Conservation (phyloP, 2,113 vertebrate species). For the Psettodes erumei region DNA sequence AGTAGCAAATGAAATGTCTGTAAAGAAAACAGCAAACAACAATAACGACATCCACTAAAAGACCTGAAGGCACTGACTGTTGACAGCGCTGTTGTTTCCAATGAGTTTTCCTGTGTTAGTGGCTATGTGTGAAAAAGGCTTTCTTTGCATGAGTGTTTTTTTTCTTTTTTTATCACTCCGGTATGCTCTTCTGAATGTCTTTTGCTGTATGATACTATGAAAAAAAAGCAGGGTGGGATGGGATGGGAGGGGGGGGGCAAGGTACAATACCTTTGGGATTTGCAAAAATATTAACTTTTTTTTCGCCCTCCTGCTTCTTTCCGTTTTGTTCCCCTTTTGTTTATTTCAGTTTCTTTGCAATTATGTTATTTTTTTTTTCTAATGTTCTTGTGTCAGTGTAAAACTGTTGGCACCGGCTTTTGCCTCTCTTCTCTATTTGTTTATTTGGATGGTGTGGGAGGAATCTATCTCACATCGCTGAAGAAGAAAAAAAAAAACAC, state of each 20-base stretch:
- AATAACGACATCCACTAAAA: constrained; percentile 72
- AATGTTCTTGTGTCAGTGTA: constrained; percentile 76
- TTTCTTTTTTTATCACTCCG: constrained; percentile 74
- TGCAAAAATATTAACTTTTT: constrained; percentile 50
- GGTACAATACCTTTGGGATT: constrained; percentile 67
- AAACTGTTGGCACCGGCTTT: constrained; percentile 78
- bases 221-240: constrained; percentile 5
- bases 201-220: constrained; percentile 68
- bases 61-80: constrained; percentile 92
- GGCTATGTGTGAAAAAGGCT: constrained; percentile 79
- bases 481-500: constrained; percentile 48
- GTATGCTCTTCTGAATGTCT: constrained; percentile 83
- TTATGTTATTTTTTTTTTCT: constrained; percentile 37
- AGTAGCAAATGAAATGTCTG: constrained; percentile 82
- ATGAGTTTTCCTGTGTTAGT: constrained; percentile 75
- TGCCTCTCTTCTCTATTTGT: constrained; percentile 84
- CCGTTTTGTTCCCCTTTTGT: constrained; percentile 36
- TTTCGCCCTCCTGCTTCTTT: constrained; percentile 47
- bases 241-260: constrained; percentile 4
- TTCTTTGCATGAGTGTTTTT: constrained; percentile 90
- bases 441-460: constrained; percentile 83
- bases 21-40: constrained; percentile 71
- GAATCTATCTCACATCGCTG: constrained; percentile 75
- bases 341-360: constrained; percentile 54
- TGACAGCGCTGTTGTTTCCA: constrained; percentile 79